Evolutionary conservation across 2,797 vertebrate species (phyloP).

Genomic region (Tamandua tetradactyla): DNA sequence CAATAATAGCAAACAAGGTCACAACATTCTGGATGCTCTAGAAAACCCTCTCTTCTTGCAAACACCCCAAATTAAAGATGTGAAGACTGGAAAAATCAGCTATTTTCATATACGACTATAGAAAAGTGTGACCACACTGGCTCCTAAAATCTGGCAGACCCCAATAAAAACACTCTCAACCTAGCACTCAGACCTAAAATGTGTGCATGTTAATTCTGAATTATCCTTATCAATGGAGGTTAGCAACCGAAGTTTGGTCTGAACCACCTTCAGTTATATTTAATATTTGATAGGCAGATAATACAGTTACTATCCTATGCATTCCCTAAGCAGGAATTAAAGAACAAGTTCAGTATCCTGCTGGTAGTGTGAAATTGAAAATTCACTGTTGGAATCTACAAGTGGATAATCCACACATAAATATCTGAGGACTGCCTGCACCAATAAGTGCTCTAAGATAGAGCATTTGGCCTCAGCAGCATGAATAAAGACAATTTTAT

Average conservation of each 20-base stretch:
- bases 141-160: not conserved
- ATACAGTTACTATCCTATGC: rapidly evolving
- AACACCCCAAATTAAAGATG: not conserved
- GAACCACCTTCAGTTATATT: not conserved
- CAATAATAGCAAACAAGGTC: not conserved
- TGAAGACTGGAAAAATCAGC: not conserved
- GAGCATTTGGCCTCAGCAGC: not conserved
- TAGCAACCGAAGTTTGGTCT: not conserved
- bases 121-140: not conserved
- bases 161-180: not conserved
- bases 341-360: not conserved
- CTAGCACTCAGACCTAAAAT: too few species aligned
- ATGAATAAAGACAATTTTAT: too few species aligned
- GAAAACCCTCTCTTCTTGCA: not conserved
- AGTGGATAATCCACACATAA: not conserved
- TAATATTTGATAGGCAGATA: not conserved
- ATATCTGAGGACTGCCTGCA: rapidly evolving
- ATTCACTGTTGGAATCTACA: not conserved
- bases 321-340: not conserved
- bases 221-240: rapidly evolving
- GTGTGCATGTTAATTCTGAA: rapidly evolving
- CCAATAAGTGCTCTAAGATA: rapidly evolving
- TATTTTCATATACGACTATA: not conserved
- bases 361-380: not conserved
- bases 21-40: not conserved